A percentile compares a stretch with the other conserved stretches of the same genome.
phyloP scores from a whole-genome alignment of 2,113 vertebrate species.

The Tragulus kanchil region DNA sequence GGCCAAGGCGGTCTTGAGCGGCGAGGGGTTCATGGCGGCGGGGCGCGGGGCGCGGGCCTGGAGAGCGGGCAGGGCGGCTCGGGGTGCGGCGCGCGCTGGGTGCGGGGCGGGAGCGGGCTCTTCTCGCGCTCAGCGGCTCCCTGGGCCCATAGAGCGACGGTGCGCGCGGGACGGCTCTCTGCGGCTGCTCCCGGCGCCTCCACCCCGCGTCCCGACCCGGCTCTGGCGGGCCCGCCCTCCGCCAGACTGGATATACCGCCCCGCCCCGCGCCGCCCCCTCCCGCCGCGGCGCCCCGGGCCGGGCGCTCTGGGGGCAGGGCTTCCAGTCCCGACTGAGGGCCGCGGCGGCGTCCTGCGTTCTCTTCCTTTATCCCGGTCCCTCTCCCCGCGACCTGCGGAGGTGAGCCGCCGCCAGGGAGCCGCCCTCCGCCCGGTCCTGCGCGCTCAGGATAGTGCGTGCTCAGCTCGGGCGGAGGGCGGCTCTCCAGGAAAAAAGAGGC shows the following conservation, averaged over 20 bases:
- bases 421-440: not conserved
- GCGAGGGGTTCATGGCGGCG: conserved; percentile 88
- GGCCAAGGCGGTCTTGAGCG: conserved; percentile 89
- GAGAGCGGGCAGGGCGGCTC: not conserved
- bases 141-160: conserved; percentile 63
- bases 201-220: conserved; percentile 73
- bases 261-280: conserved; percentile 88
- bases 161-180: conserved; percentile 38
- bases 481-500: conserved; percentile 31
- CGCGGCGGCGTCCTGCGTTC: accelerated
- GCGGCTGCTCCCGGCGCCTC: conserved; percentile 75
- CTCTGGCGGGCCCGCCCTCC: conserved; percentile 88
- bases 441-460: not conserved
- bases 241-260: conserved; percentile 90
- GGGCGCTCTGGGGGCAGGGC: conserved; percentile 60
- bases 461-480: not conserved
- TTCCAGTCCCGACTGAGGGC: not conserved
- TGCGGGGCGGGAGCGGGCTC: not conserved
- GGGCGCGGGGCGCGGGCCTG: not conserved
- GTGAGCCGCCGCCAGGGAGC: not conserved
- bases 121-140: conserved; percentile 61
- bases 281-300: not conserved
- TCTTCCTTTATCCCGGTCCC: not conserved
- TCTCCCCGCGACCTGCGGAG: not conserved
- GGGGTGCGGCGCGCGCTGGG: not conserved